A percentile compares a stretch with the other conserved stretches of the same genome.
These are phyloP conservation scores for Larimichthys crocea DNA, from an alignment of 2,113 vertebrate species.

Conservation along the genomic window DNA sequence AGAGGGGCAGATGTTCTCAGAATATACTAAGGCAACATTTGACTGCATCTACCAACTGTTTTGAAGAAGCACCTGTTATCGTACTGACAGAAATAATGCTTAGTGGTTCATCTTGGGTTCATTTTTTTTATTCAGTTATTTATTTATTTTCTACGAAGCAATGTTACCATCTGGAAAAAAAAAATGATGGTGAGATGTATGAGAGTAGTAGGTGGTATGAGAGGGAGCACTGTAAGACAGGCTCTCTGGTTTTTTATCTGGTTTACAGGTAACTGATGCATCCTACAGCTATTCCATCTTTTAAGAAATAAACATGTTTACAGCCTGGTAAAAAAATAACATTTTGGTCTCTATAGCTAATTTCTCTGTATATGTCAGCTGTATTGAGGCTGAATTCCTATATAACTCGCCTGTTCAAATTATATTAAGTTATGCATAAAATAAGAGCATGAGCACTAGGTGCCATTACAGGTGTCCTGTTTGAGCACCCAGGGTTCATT, in stretches of 20 bases:
- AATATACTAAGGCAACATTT: constrained; percentile 55
- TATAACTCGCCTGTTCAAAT: too few species aligned
- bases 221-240: constrained; percentile 1
- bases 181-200: neutral
- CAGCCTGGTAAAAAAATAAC: too few species aligned
- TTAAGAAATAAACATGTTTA: too few species aligned
- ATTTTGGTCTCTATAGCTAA: too few species aligned
- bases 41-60: constrained; percentile 52
- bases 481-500: too few species aligned
- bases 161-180: constrained; percentile 49
- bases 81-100: constrained; percentile 35
- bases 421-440: too few species aligned
- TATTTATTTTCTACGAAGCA: neutral
- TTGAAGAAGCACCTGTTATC: constrained; percentile 64
- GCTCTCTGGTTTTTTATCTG: neutral
- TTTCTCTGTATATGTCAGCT: too few species aligned
- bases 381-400: too few species aligned
- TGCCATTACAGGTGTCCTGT: too few species aligned
- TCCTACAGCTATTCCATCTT: neutral
- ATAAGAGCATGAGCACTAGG: too few species aligned
- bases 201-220: constrained; percentile 4
- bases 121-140: neutral
- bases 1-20: constrained; percentile 56
- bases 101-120: constrained; percentile 9
- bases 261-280: neutral